Base-by-base conservation (phyloP, 2,113 vertebrate species). In the Alexandromys fortis region DNA sequence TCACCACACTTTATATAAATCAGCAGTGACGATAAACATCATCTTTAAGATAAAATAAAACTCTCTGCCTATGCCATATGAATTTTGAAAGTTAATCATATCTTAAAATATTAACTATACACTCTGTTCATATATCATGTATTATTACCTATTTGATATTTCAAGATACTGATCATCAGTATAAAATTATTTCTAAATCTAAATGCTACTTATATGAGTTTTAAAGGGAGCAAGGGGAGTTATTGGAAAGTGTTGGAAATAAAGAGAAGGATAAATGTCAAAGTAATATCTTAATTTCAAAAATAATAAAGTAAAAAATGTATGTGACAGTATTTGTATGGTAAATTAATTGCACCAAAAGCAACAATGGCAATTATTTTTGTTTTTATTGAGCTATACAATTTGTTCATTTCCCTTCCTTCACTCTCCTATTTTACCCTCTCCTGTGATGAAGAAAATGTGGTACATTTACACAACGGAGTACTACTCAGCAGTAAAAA, bases 1-100 rank as follows among this genome's bases (percentile, higher is more conserved):
- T 93, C 26, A 73, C 16, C 77, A 67, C 33, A 35, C 86, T 42
- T 87, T 89, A 88, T 82, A 86, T 35, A 92, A 86, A 92, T 8
- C 61, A 52, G 79, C 65, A 90, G 65, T 77, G 90, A 76, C 14
- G 78, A 63, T 77, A 81, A 96, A 8, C 47, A 13, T 96, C 58
- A 63, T 89, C 58, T 92, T 92, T 91, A 86, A 96, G 92, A 92
- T 78, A 95, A 96, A 95, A 87, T 70, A 73, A 8, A 75, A 86
- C 73, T 28, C 52, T 89, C 52, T 89, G 81, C 73, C 86, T 93
- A 79, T n/a, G 38, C 35, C 65, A 92, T 42, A 81, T 88, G n/a
- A 96, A 95, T 30, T 75, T 5, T 82, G 47, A 90, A 11, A 22
- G 21, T n/a, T 72, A 72, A 72, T n/a, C 33, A 72, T n/a, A n/a